Evolutionary conservation across 2,113 vertebrate species (phyloP), one percentile per base, ranked within the genome.

Genomic region (Halichoerus grypus): DNA sequence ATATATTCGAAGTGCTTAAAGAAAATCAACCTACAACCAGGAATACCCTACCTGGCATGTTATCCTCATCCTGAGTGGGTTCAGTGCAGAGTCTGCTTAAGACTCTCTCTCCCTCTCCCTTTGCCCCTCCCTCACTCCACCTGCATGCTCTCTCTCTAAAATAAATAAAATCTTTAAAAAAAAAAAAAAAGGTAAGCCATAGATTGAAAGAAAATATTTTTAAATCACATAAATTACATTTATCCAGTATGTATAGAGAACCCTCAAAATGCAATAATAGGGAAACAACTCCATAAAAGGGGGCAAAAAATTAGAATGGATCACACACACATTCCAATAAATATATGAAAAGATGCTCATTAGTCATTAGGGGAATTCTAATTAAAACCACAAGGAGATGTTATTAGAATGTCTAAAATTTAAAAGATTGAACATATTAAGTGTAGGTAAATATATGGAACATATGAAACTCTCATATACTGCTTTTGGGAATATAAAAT

Each of bases 141-240:
- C 13, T 76, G 22, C 21, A 39, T 22, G 11, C 36, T 72, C 10
- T 72, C 71, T 74, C 71, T 74, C 72, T 67, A 74, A 74, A 46
- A 42, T 74, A 76, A 26, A 26, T 71, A 71, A 71, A 71, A 69
- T 10, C 24, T 76, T 46, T 5, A 11, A 15, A 39, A 22, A 15
- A 11, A 15, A 39, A 22, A 15, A 76, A 22, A 85, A 77, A 71
- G 22, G 14, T 28, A 92, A 71, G 8, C 26, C 33, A 72, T 28
- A 63, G 49, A 51, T 49, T 67, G 31, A 8, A 69, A 74, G 51
- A 49, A 88, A 89, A n/a, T 65, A 74, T 74, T 74, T 74, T 65
- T 31, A 94, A 71, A 49, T 93, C 91, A 88, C 7, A n/a, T 51
- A 51, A 88, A 71, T 55, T 53, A n/a, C 36, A 83, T 82, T 93